Base-by-base conservation (phyloP, 2,797 vertebrate genomes). In the Antrozous pallidus region DNA sequence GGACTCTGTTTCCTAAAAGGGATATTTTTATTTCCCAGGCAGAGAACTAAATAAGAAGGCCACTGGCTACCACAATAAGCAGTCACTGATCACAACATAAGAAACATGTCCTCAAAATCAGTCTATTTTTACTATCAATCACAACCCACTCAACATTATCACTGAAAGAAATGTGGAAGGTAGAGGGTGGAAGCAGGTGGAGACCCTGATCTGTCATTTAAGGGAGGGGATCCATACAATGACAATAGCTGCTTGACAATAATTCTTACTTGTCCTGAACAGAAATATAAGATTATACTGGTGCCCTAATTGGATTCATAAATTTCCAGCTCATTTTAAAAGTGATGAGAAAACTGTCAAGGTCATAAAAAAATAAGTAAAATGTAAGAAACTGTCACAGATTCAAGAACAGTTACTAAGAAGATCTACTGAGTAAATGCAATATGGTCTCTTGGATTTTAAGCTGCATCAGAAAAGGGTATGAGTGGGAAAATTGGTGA, bases 41-140 rank as follows among this genome's bases (percentile, higher is more conserved):
- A 70, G 1, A 12, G 77, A 92, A 40, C 51, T 95, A 81, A 86
- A 61, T 31, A 61, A 85, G 78, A 95, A 95, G 96, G 74, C 36
- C 78, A 18, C 45, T 78, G 33, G 87, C 49, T 96, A 47, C 20
- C 69, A 20, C n/a, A 38, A 75, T 6, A 91, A 91, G 49, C 67
- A 94, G 70, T 42, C 79, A 65, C 49, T 33, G 84, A 94, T 33
- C 73, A 70, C 54, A 86, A 90, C 77, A 14, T 49, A 92, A 96
- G 65, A 89, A 56, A 18, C 42, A 5, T 2, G 7, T 45, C 95
- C 54, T 95, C 45, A 13, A 6, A 84, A 58, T 33, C 65, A 67
- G 73, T 96, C 92, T 33, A n/a, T 97, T 95, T 96, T 96, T 74
- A 88, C 86, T 71, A 77, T 93, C 92, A 97, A 95, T 96, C 91